phyloP scores from a whole-genome alignment of 2,888 invertebrate genomes.

The Drymonia ruficornis region DNA sequence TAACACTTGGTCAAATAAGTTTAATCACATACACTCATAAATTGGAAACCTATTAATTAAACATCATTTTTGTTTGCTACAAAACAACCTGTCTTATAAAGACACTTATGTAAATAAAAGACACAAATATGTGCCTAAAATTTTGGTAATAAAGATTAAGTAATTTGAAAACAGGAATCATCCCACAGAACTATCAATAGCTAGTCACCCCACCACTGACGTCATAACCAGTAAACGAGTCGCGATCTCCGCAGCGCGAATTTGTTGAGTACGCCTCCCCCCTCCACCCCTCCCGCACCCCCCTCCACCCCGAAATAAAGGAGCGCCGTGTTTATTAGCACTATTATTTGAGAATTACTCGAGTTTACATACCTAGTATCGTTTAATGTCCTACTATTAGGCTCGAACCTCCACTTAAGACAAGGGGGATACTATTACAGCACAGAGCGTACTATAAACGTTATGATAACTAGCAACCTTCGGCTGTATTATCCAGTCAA shows the following conservation, averaged over 20 bases:
- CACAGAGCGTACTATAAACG: not conserved
- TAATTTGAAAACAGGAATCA: not conserved
- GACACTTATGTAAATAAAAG: too few species aligned
- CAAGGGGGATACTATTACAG: not conserved
- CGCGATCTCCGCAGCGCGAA: conserved; percentile 34
- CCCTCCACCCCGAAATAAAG: not conserved
- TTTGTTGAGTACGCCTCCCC: conserved; percentile 26
- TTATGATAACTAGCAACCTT: too few species aligned
- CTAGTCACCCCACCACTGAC: conserved; percentile 27
- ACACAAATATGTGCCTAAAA: too few species aligned
- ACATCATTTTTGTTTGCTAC: too few species aligned
- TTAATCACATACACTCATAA: too few species aligned
- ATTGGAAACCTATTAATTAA: too few species aligned
- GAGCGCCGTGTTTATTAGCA: conserved; percentile 5
- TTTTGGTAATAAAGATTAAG: too few species aligned
- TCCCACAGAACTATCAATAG: not conserved
- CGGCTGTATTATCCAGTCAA: too few species aligned
- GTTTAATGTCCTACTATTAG: not conserved
- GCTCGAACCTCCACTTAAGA: not conserved
- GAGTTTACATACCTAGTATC: not conserved
- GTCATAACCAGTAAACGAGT: conserved; percentile 35
- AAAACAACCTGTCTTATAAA: too few species aligned
- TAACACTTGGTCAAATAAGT: too few species aligned
- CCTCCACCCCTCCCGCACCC: not conserved
- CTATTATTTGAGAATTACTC: conserved; percentile 6